These are phyloP conservation scores for Pyrrhia umbra DNA, from an alignment of 2,888 invertebrate genomes.

Conservation along the genomic window DNA sequence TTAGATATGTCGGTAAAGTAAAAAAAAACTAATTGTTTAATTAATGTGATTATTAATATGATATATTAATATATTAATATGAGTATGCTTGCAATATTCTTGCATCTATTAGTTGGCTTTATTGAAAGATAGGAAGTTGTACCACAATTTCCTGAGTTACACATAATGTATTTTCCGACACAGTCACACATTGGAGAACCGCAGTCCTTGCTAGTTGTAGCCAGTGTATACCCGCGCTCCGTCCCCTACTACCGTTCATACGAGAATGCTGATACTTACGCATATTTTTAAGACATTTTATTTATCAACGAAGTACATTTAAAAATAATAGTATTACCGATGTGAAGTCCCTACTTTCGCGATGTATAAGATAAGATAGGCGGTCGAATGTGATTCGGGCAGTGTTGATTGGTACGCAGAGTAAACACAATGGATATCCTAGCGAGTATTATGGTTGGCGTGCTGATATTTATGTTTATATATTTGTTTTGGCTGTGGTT, in stretches of 20 bases:
- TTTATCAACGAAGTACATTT: slow-evolving; percentile 14
- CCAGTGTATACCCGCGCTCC: slow-evolving; percentile 35
- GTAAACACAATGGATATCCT: slow-evolving; percentile 74
- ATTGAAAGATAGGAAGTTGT: background rate
- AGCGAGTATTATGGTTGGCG: slow-evolving; percentile 64
- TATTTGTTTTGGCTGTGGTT: slow-evolving; percentile 86
- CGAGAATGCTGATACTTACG: slow-evolving; percentile 1
- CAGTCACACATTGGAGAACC: slow-evolving; percentile 49
- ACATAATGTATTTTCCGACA: slow-evolving; percentile 43
- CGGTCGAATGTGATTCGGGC: slow-evolving; percentile 14
- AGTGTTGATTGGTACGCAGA: slow-evolving; percentile 42
- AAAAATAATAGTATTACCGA: background rate
- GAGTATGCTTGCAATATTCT: too few relatives aligned
- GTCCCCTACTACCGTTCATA: slow-evolving; percentile 9
- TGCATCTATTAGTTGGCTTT: background rate
- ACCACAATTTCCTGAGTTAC: background rate
- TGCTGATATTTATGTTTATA: slow-evolving; percentile 78
- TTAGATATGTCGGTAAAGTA: too few relatives aligned
- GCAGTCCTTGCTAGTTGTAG: slow-evolving; percentile 25
- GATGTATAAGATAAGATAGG: slow-evolving; percentile 53
- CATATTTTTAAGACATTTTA: background rate
- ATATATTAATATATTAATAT: too few relatives aligned
- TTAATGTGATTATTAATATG: too few relatives aligned
- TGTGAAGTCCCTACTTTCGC: slow-evolving; percentile 28
- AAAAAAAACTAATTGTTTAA: too few relatives aligned